Evolutionary conservation across 2,113 vertebrate genomes (phyloP).

Genomic region (Okapia johnstoni): DNA sequence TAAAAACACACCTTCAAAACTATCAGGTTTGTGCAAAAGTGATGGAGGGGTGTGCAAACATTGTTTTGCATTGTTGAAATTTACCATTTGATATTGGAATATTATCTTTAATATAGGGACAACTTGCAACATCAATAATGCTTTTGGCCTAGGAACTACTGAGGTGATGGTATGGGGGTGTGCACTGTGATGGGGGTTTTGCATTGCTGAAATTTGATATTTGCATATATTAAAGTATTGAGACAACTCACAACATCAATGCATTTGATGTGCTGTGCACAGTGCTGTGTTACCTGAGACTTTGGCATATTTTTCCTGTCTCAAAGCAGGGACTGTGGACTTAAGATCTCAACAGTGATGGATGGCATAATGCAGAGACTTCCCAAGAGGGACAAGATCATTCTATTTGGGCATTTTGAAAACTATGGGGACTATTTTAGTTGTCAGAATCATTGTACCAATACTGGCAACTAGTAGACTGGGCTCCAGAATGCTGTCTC

Average conservation of each 20-base stretch:
- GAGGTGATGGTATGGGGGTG: neutral
- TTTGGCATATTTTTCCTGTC: neutral
- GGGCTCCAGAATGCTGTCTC: neutral
- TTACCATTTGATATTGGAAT: neutral
- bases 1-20: neutral
- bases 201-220: neutral
- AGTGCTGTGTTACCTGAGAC: neutral
- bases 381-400: neutral
- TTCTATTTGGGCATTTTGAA: neutral
- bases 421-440: neutral
- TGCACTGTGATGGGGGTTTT: neutral
- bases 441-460: neutral
- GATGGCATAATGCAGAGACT: neutral
- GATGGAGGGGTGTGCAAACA: neutral
- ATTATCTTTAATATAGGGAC: neutral
- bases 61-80: neutral
- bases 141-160: neutral
- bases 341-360: neutral
- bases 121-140: neutral
- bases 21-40: neutral
- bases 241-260: neutral
- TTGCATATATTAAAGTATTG: neutral
- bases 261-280: neutral
- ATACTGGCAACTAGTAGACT: neutral
- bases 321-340: neutral